Conservation (phyloP, 2,888 invertebrate species). For the Coleophora deauratella region DNA sequence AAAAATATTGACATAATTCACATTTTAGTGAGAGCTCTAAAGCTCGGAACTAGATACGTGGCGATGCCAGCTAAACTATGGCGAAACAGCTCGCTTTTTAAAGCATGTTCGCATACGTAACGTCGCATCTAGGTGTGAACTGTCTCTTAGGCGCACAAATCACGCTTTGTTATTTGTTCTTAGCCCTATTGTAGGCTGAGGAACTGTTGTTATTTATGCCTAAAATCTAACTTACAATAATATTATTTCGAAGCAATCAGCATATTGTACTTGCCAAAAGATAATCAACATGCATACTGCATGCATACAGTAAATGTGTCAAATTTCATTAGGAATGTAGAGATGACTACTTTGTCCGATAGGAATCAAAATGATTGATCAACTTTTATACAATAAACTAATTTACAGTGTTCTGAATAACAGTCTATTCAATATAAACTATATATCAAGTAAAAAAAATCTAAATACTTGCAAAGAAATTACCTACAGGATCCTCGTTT, state of each 20-base stretch:
- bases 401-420: conserved; percentile 7
- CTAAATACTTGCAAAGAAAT: too few species aligned
- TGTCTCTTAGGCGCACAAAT: too few species aligned
- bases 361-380: conserved; percentile 30
- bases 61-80: too few species aligned
- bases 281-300: conserved; percentile 1
- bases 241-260: conserved; percentile 47
- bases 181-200: conserved; percentile 25
- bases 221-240: conserved; percentile 53
- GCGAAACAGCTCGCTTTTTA: too few species aligned
- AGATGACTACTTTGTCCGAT: conserved; percentile 21
- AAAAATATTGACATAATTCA: too few species aligned
- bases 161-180: conserved; percentile 16
- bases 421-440: conserved; percentile 4
- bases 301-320: conserved; percentile 16
- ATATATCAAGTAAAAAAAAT: too few species aligned
- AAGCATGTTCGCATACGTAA: too few species aligned
- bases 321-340: conserved; percentile 41
- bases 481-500: too few species aligned
- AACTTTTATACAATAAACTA: conserved; percentile 21
- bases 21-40: too few species aligned
- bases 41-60: too few species aligned
- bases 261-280: conserved; percentile 61
- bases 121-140: too few species aligned
- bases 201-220: conserved; percentile 33